Percentiles rank a stretch among this genome's conserved stretches.
These are phyloP conservation scores for Troglohyphantes excavatus DNA, from an alignment of 2,888 invertebrate genomes.

Conservation along the genomic window DNA sequence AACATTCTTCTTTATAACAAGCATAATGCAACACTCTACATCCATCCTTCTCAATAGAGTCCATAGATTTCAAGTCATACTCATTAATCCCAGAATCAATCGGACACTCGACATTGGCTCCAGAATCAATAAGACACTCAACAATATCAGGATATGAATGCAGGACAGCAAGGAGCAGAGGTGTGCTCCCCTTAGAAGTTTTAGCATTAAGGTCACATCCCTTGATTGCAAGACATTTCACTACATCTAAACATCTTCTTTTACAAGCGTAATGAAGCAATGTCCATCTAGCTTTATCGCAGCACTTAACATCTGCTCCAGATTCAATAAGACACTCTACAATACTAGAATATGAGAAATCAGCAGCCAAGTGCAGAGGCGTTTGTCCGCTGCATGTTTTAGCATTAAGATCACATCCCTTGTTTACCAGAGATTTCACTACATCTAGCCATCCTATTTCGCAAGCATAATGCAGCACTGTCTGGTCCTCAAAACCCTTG, in stretches of 20 bases:
- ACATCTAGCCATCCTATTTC: conserved; percentile 82
- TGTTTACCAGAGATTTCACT: conserved; percentile 88
- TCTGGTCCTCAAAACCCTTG: background rate
- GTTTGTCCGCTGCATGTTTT: conserved; percentile 92
- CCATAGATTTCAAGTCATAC: too few relatives aligned
- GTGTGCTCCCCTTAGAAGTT: background rate
- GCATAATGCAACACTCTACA: background rate
- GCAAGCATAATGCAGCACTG: background rate
- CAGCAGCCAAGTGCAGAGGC: conserved; percentile 89
- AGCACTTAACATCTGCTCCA: background rate
- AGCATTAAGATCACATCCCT: conserved; percentile 92
- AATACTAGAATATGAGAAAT: conserved; percentile 83
- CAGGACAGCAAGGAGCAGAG: background rate
- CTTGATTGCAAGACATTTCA: background rate
- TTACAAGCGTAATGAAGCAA: background rate
- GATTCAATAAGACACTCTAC: background rate
- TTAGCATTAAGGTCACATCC: background rate
- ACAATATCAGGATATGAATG: background rate
- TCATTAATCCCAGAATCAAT: too few relatives aligned
- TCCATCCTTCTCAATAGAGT: too few relatives aligned
- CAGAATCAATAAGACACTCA: background rate
- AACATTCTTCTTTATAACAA: background rate
- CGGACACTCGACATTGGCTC: conserved; percentile 23
- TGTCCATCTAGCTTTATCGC: background rate
- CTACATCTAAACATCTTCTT: background rate